Evolutionary conservation across 2,888 invertebrate species (phyloP), one percentile per base, ranked within the genome.

Genomic region (Coleophora deauratella): DNA sequence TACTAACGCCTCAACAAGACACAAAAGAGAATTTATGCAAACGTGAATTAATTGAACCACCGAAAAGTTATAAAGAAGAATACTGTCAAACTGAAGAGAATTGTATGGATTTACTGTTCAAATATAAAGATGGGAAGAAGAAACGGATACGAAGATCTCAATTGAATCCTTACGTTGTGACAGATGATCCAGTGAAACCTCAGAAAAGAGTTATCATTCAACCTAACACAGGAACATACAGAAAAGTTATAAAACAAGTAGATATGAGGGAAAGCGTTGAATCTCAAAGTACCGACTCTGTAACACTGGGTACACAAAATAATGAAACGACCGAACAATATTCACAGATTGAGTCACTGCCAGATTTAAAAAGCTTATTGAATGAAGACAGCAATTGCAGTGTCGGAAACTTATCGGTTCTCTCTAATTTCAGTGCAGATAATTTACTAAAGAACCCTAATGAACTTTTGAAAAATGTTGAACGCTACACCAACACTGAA

Each of bases 361-460:
- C 49, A 1, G 66, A 69, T 3, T 36, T 59, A 13, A 15, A 31
- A 6, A 35, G n/a, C 11, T 35, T 49, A 3, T 35, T 60, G 1
- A 46, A 57, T 10, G 78, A 80, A 0, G 64, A 67, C 8, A 77
- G 79, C 0, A 62, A 60, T 1, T 54, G 54, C 2, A 75, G 72
- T 42, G 3, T 47, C 0, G 63, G 67, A 8, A 62, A 62, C 9
- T 27, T 66, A 1, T 73, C 76, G 0, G 21, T 12, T 11, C 31
- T 31, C 9, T 31, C 31, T 9, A 31, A 7, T 51, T 15, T 45
- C 59, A 0, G 57, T 34, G 9, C n/a, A 10, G 35, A 35, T 3
- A 14, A 57, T 0, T 28, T 66, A 6, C 10, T 67, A 0, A 43
- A 49, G 0, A 55, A 57, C 27, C 55, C 57, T 3, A 33, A 40